Evolutionary conservation across 1,140 invertebrate species (phyloP), one percentile per base, ranked within the genome.

Genomic region (Bombus confusus): DNA sequence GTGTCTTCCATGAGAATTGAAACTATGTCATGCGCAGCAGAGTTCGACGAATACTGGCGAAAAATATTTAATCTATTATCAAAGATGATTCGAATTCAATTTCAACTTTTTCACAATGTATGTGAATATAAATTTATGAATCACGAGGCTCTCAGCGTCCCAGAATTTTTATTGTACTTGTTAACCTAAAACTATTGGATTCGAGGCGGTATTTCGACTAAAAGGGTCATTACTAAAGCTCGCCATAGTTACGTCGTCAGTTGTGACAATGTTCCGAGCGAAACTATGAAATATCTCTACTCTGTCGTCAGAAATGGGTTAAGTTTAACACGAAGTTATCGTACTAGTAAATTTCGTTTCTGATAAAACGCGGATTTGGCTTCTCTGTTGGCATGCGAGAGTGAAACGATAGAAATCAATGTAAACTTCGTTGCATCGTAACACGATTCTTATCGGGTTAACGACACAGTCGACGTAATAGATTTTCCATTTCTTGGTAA

Each of bases 271-370:
- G 77, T 76, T 83, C 31, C 5, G 37, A 1, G 3, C 64, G 31
- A 13, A 76, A 66, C 59, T 15, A 15, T 39, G 43, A 69, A 83
- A 68, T 57, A 57, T 77, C 73, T 31, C 43, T 77, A 69, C 68
- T 83, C 62, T 74, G 59, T 76, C 72, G 37, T 31, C 43, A 52
- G 80, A 87, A 82, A 84, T 86, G 88, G 81, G 89, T 91, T 88
- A 87, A 86, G 86, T 89, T 89, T 80, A 73, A 78, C 86, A 75
- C 78, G 68, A 66, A 90, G 86, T 92, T 91, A 91, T 92, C 91
- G 91, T 91, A 92, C 88, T 90, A 91, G 91, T 92, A 91, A 92
- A 91, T 92, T 91, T 91, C 86, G 81, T 88, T 84, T 75, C 34
- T 69, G 64, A 69, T 74, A 81, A 86, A 85, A 91, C 88, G 83